Percentiles rank a stretch among this genome's conserved stretches.
These are phyloP conservation scores for Parapsyche elsis DNA, from an alignment of 1,140 invertebrate genomes.

Conservation along the genomic window DNA sequence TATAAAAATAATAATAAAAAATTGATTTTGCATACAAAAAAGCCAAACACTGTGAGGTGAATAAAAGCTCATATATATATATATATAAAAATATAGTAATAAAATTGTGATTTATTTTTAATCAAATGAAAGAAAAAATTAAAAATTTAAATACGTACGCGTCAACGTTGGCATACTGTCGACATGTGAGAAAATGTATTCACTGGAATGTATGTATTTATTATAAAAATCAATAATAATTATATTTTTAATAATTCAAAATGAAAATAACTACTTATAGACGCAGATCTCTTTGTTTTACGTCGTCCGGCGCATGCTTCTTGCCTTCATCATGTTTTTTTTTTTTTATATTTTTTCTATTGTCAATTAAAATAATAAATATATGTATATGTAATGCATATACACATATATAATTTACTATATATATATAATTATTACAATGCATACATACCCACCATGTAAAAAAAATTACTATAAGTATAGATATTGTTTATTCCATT, in stretches of 20 bases:
- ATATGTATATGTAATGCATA: slow-evolving; percentile 13
- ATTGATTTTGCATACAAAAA: slow-evolving; percentile 23
- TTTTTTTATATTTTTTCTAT: slow-evolving; percentile 32
- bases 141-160: slow-evolving; percentile 44
- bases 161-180: slow-evolving; percentile 27
- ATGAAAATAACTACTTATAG: not conserved
- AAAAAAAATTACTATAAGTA: not conserved
- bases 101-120: slow-evolving; percentile 19
- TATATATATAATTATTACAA: slow-evolving; percentile 7
- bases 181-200: slow-evolving; percentile 19
- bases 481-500: slow-evolving; percentile 6
- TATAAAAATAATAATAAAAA: slow-evolving; percentile 24
- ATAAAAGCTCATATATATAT: slow-evolving; percentile 12
- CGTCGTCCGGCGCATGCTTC: slow-evolving; percentile 70
- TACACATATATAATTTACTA: not conserved
- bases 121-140: slow-evolving; percentile 25
- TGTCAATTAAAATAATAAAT: slow-evolving; percentile 18
- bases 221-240: not conserved
- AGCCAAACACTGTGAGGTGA: slow-evolving; percentile 36
- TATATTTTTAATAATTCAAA: not conserved
- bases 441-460: slow-evolving; percentile 21
- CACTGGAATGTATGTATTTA: slow-evolving; percentile 19
- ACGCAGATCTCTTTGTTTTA: slow-evolving; percentile 53
- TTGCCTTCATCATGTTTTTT: slow-evolving; percentile 64
- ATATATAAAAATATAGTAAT: slow-evolving; percentile 30